phyloP scores from a whole-genome alignment of 2,888 invertebrate species.

The Embidobia sp. region DNA sequence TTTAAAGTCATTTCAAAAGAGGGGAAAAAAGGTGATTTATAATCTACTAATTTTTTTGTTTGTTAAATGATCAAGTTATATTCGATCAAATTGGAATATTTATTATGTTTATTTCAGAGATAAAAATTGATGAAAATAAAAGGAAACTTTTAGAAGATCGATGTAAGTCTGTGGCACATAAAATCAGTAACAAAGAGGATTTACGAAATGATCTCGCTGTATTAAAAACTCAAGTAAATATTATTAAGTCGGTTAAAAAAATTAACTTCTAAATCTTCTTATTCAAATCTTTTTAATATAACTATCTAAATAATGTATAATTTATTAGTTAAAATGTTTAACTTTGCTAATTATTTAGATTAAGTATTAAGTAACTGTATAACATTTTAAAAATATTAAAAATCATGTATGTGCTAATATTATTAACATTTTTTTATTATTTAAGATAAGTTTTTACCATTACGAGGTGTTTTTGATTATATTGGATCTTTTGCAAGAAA shows the following conservation, averaged over 20 bases:
- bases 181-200: conserved; percentile 75
- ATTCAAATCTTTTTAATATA: no score
- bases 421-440: conserved; percentile 49
- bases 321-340: neutral
- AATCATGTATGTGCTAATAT: no score
- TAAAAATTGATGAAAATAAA: conserved; percentile 71
- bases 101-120: conserved; percentile 70
- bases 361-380: no score
- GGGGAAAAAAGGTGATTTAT: conserved; percentile 67
- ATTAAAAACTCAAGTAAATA: conserved; percentile 39
- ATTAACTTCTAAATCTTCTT: no score
- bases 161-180: conserved; percentile 76
- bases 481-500: conserved; percentile 76
- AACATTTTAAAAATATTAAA: no score
- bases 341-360: no score
- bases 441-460: conserved; percentile 82
- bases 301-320: no score
- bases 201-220: conserved; percentile 70
- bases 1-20: conserved; percentile 52
- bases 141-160: conserved; percentile 73
- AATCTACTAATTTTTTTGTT: neutral
- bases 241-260: no score
- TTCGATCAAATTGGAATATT: no score
- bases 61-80: no score
- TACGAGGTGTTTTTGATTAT: conserved; percentile 83